These are phyloP conservation scores for Brachyptera putata DNA, from an alignment of 2,888 invertebrate genomes.

Conservation along the genomic window DNA sequence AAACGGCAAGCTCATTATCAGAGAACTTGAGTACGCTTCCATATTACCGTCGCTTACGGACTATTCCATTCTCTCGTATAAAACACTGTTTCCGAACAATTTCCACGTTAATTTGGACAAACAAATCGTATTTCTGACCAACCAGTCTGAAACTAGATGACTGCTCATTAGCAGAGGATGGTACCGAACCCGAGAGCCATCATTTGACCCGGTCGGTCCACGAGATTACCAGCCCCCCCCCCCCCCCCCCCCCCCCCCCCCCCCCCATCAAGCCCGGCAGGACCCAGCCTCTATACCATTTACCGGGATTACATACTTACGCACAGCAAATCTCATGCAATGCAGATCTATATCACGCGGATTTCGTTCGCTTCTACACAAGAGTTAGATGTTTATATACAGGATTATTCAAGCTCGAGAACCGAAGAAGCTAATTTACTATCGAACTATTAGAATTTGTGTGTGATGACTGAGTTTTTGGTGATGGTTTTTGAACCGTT, in stretches of 20 bases:
- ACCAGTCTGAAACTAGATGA: background rate
- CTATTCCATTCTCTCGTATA: too few species aligned
- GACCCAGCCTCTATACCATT: conserved; percentile 19
- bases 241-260: background rate
- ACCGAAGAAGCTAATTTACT: conserved; percentile 10
- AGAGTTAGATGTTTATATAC: conserved; percentile 11
- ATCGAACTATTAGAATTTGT: conserved; percentile 16
- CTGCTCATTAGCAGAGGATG: conserved; percentile 2
- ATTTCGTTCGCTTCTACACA: background rate
- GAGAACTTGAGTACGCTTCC: too few species aligned
- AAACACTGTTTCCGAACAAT: too few species aligned
- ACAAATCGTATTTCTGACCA: conserved; percentile 6
- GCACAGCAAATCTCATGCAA: conserved; percentile 17
- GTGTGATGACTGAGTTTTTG: too few species aligned
- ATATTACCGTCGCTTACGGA: too few species aligned
- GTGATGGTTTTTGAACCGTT: background rate
- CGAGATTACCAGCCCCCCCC: conserved; percentile 7
- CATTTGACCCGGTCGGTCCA: background rate
- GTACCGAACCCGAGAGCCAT: background rate
- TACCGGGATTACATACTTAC: conserved; percentile 14
- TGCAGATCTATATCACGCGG: conserved; percentile 18
- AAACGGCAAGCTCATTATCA: too few species aligned
- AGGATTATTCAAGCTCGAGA: conserved; percentile 6
- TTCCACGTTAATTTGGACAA: background rate
- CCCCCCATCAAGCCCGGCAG: background rate